Base-by-base conservation (phyloP, 1,140 invertebrate genomes). In the Pseudomyrmex dendroicus region DNA sequence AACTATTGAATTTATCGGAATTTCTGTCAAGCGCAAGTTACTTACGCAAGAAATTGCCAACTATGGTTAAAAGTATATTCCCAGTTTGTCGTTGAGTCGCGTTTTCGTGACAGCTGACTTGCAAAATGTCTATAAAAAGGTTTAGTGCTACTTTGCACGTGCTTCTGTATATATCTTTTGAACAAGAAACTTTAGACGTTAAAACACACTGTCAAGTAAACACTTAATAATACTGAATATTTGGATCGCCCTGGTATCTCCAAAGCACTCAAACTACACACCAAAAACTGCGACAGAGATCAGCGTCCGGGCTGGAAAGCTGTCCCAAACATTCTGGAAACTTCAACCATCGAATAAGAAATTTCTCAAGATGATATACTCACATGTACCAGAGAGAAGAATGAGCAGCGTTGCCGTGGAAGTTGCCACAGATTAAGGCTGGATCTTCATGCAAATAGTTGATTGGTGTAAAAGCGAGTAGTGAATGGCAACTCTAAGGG, bases 271-370 rank as follows among this genome's bases (percentile, higher is more conserved):
- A 35, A 35, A 22, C 22, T 22, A 35, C 35, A 35, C 35, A 35
- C 5, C 35, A 7, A 35, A 35, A 35, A 35, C 5, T 4, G 5
- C 59, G 8, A 46, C 5, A 77, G 12, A 1, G 8, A 4, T 17
- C 22, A 2, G 7, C 13, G 20, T 13, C 10, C 20, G 8, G 0
- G 1, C 50, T 20, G 8, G 13, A 54, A 12, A 66, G 10, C 15
- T 25, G 25, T 64, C 25, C 67, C 62, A 17, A 22, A 12, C 46
- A 61, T 80, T 80, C 76, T 80, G 66, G 66, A 80, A 80, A 72
- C 54, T 78, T 78, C 66, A 57, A 56, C 2, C 68, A 56, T 17
- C 3, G 15, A 44, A 9, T 5, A 4, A 12, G 12, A 22, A 59
- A 35, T 35, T 35, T 35, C 46, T 0, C 35, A 12, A 80, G 76